Evolutionary conservation across 2,888 invertebrate species (phyloP), one percentile per base, ranked within the genome.

Genomic region (Volucella inflata): DNA sequence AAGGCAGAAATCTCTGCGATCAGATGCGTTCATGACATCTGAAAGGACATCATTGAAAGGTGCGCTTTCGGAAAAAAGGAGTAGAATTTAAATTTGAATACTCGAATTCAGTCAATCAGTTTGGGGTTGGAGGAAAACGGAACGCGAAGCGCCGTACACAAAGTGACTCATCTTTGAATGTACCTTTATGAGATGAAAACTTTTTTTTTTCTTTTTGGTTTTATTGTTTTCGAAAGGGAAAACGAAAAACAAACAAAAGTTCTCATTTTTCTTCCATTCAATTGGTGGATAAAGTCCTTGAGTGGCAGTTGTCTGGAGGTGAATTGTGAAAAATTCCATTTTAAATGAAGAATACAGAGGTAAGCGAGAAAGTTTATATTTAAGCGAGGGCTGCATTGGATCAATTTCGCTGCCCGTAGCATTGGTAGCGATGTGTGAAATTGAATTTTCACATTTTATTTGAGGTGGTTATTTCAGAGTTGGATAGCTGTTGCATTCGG

Each of bases 301-400:
- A 81, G 81, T 80, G 75, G 74, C 79, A 80, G 79, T 80, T 81
- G 81, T 75, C 81, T 81, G 76, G 70, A 81, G 75, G 75, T 81
- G 75, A 81, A 81, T 70, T 70, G 70, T 75, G 57, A 70, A 81
- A 76, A 76, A 76, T 70, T 72, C 70, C 57, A 75, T 81, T 81
- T 62, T 17, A 68, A 70, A 68, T 60, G 50, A 64, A 30, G 30
- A 6, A 30, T 30, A 30, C 30, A 3, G 30, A 30, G 6, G 53
- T 12, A n/a, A 8, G 12, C 8, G 40, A 42, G 46, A 51, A 57
- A 65, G 59, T 51, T 40, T 68, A 12, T 21, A 67, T 80, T 75
- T 70, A 42, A 38, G 70, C 44, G 64, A 12, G 59, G 53, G 64
- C 42, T 70, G 74, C 46, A 62, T 53, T 16, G 46, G 81, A 81